phyloP scores from a whole-genome alignment of 2,888 invertebrate genomes.

The Drosophila dives region DNA sequence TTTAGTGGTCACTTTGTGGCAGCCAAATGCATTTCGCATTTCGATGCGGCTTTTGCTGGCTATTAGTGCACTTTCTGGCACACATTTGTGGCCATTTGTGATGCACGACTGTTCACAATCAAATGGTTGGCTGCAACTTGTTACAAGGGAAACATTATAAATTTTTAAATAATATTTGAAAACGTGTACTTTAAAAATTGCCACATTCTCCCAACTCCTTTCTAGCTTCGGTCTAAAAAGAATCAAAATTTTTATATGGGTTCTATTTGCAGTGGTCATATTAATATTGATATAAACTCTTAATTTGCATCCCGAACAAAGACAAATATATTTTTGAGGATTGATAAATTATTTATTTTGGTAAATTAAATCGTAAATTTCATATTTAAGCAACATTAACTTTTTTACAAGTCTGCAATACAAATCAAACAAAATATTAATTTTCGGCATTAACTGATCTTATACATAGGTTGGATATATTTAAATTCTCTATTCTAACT shows the following conservation, averaged over 20 bases:
- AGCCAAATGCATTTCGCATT: conserved; percentile 57
- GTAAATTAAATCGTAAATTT: not conserved
- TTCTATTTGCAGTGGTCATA: not conserved
- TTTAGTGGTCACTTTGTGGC: conserved; percentile 71
- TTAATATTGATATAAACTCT: not conserved
- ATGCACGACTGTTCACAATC: conserved; percentile 29
- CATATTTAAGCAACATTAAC: not conserved
- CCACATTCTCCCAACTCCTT: not conserved
- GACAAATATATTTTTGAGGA: not conserved
- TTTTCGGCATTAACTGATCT: not conserved
- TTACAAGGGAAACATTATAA: not conserved
- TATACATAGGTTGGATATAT: not conserved
- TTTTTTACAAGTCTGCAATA: not conserved
- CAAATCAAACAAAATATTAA: not conserved
- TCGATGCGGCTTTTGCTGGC: conserved; percentile 24
- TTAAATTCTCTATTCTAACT: not conserved
- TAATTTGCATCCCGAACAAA: not conserved
- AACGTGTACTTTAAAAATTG: not conserved
- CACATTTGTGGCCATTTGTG: conserved; percentile 38
- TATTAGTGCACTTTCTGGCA: conserved; percentile 25
- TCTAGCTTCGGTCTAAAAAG: not conserved
- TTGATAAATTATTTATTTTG: not conserved
- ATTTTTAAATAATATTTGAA: conserved; percentile 7
- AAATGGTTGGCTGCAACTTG: conserved; percentile 27
- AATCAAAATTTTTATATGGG: not conserved